Evolutionary conservation across 1,140 invertebrate species (phyloP), one percentile per base, ranked within the genome.

Genomic region (Sitodiplosis mosellana): DNA sequence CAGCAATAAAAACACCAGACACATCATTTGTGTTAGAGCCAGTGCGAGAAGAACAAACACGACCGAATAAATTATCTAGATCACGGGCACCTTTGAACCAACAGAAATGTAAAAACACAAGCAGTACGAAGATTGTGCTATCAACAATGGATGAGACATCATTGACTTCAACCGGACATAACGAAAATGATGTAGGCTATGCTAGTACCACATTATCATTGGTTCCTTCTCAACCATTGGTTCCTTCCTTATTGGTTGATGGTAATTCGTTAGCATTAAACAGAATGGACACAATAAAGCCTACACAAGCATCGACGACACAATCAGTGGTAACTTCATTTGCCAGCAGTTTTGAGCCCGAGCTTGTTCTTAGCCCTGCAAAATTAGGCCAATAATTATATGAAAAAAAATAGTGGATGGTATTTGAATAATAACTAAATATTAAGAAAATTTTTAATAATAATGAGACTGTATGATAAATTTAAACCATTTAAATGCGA

Each of bases 321-420:
- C 14, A 17, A n/a, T n/a, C 12, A 6, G 36, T 14, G 14, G 14
- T 38, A 3, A 17, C 12, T n/a, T n/a, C 17, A 3, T 17, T n/a
- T n/a, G 17, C 4, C 17, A 12, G 36, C 12, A 38, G 14, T 38
- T 56, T 57, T 43, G 62, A 64, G 54, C 55, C 62, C 36, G 62
- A 64, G 48, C 46, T 64, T 48, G 55, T 64, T 51, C 55, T 64
- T 48, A 64, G 62, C 56, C 62, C 62, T 48, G 58, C 62, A 20
- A 64, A 64, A 49, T 57, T 64, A 45, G 61, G 62, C 27, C 62
- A 64, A 48, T 61, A 61, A 50, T 40, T 27, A 27, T 27, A 27
- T 10, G 27, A 27, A 27, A 10, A 27, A 27, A n/a, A n/a, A n/a
- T n/a, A n/a, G n/a, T n/a, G n/a, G n/a, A n/a, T n/a, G n/a, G n/a